Evolutionary conservation across 1,140 invertebrate genomes (phyloP).

Genomic region (Acromyrmex echinatior): DNA sequence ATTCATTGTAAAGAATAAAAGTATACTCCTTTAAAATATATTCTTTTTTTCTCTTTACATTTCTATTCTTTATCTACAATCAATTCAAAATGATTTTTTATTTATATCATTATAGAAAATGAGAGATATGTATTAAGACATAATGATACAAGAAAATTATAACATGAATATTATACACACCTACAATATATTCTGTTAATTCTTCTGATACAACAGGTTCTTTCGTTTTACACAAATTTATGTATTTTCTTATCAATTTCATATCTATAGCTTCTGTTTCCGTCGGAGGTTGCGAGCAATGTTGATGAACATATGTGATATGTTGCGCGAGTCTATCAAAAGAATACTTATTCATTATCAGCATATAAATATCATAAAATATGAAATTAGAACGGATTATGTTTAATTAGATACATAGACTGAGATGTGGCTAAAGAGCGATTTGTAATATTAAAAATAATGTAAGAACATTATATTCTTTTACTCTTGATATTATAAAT

Average conservation of each 20-base stretch:
- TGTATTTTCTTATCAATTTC: slow-evolving; percentile 97
- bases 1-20: too few species aligned
- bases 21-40: too few species aligned
- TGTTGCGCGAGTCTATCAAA: slow-evolving; percentile 95
- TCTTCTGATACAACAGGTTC: slow-evolving; percentile 94
- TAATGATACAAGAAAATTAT: slow-evolving; percentile 18
- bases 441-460: background rate
- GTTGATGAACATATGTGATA: slow-evolving; percentile 99
- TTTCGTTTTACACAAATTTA: slow-evolving; percentile 96
- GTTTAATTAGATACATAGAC: background rate
- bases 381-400: slow-evolving; percentile 10
- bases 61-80: too few species aligned
- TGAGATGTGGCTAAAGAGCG: background rate
- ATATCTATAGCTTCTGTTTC: slow-evolving; percentile 94
- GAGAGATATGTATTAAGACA: slow-evolving; percentile 9
- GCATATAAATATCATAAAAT: slow-evolving; percentile 4
- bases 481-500: background rate
- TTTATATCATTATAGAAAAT: too few species aligned
- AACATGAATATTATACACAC: slow-evolving; percentile 83
- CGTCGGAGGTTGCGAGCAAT: slow-evolving; percentile 94
- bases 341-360: slow-evolving; percentile 32
- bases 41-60: too few species aligned
- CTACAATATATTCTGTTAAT: slow-evolving; percentile 96
- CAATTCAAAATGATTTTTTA: too few species aligned
- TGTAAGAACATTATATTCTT: background rate